Evolutionary conservation across 2,797 vertebrate genomes (phyloP).

Genomic region (Bufotes viridis): DNA sequence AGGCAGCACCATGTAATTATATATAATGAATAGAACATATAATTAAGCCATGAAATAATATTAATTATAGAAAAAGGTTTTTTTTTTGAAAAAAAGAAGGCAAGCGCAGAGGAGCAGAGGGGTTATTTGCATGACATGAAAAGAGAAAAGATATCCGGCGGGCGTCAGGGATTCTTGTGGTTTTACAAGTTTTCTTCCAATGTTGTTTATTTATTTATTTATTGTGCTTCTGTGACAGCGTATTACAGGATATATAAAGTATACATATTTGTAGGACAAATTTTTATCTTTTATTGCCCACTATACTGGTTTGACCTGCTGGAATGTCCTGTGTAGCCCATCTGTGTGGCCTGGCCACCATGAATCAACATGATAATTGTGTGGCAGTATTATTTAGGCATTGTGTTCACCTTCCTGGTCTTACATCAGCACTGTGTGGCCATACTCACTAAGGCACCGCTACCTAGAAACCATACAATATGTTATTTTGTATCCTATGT

Average conservation of each 20-base stretch:
- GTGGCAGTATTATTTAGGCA: background rate
- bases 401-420: background rate
- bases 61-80: conserved; percentile 50
- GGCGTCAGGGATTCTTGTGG: background rate
- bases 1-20: conserved; percentile 54
- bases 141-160: conserved; percentile 4
- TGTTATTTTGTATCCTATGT: no score
- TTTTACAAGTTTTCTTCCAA: conserved; percentile 12
- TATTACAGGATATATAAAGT: background rate
- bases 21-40: conserved; percentile 42
- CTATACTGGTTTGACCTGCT: background rate
- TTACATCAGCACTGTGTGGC: background rate
- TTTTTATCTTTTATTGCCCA: background rate
- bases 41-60: conserved; percentile 56
- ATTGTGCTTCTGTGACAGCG: background rate
- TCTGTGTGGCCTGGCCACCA: background rate
- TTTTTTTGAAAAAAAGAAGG: background rate
- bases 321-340: background rate
- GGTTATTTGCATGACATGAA: conserved; percentile 9
- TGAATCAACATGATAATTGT: background rate
- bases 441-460: background rate
- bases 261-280: background rate
- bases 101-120: conserved; percentile 8
- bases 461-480: background rate
- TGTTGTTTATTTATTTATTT: background rate